Percentiles rank a stretch among this genome's conserved stretches.
Evolutionary conservation across 2,797 vertebrate genomes (phyloP).

Genomic region (Esox lucius): DNA sequence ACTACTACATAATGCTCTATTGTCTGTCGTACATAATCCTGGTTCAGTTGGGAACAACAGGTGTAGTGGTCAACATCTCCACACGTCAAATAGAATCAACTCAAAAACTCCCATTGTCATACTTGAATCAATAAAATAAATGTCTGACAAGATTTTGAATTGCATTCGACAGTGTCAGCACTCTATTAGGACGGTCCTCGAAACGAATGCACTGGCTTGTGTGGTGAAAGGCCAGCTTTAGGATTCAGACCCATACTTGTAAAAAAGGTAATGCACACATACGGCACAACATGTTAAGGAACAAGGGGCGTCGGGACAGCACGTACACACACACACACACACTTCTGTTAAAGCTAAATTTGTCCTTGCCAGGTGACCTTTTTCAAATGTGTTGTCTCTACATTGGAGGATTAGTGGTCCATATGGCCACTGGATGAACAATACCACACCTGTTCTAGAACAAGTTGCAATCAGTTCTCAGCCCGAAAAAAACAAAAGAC

Average conservation of each 20-base stretch:
- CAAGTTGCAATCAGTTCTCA: conserved; percentile 54
- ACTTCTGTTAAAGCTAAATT: conserved; percentile 36
- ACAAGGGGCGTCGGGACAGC: conserved; percentile 52
- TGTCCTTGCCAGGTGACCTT: conserved; percentile 55
- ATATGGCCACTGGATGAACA: conserved; percentile 77
- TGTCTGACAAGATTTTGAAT: background rate
- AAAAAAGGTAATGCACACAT: conserved; percentile 51
- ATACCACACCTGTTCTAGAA: conserved; percentile 75
- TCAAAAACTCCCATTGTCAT: background rate
- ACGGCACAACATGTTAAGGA: conserved; percentile 57
- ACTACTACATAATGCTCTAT: background rate
- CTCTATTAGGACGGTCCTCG: conserved; percentile 4
- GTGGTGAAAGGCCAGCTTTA: conserved; percentile 58
- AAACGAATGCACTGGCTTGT: conserved; percentile 28
- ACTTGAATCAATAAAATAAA: background rate
- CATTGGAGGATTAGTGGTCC: conserved; percentile 73
- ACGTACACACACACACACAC: background rate
- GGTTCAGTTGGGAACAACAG: background rate
- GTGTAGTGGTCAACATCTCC: background rate
- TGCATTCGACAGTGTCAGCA: background rate
- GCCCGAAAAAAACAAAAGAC: conserved; percentile 30
- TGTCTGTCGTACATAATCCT: background rate
- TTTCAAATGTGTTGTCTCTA: conserved; percentile 47
- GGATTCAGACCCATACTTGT: conserved; percentile 50
- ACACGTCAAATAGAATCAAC: background rate